phyloP scores from a whole-genome alignment of 2,888 invertebrate species.

The Drosophila flavopinicola region DNA sequence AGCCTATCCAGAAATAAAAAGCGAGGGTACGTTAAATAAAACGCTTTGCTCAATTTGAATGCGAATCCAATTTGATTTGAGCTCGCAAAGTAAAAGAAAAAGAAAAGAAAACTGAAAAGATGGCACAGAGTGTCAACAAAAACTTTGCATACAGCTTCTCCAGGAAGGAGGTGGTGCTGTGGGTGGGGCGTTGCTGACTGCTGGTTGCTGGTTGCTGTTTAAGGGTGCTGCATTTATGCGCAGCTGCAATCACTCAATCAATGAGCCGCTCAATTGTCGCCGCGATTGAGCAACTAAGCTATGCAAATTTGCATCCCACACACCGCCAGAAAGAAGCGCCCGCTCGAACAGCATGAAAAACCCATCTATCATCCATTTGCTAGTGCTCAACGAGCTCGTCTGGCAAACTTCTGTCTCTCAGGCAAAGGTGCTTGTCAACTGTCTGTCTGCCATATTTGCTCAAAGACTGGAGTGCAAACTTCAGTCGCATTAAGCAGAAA shows the following conservation, averaged over 20 bases:
- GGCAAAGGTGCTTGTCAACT: constrained; percentile 60
- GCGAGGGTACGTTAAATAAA: constrained; percentile 40
- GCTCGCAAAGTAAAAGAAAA: constrained; percentile 20
- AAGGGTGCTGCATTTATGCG: constrained; percentile 61
- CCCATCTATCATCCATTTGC: constrained; percentile 61
- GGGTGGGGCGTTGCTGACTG: not conserved
- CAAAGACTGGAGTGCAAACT: constrained; percentile 76
- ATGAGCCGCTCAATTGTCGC: constrained; percentile 77
- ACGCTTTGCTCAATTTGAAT: constrained; percentile 71
- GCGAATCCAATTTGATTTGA: constrained; percentile 73
- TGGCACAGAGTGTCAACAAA: constrained; percentile 68
- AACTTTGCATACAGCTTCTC: constrained; percentile 30
- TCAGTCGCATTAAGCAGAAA: constrained; percentile 73
- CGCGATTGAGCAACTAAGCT: constrained; percentile 77
- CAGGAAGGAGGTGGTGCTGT: not conserved
- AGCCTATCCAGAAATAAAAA: constrained; percentile 29
- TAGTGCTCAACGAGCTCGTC: constrained; percentile 27
- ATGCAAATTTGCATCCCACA: constrained; percentile 64
- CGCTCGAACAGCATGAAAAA: constrained; percentile 44
- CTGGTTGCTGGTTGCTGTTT: constrained; percentile 12
- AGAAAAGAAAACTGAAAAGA: constrained; percentile 56
- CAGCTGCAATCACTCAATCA: constrained; percentile 72
- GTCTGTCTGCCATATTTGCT: constrained; percentile 67
- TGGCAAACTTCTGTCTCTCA: constrained; percentile 52
- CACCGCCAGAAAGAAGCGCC: constrained; percentile 1